Percentiles rank a stretch among this genome's conserved stretches.
These are phyloP conservation scores for Pristionchus pacificus DNA, from an alignment of 1,140 invertebrate species.

Conservation along the genomic window DNA sequence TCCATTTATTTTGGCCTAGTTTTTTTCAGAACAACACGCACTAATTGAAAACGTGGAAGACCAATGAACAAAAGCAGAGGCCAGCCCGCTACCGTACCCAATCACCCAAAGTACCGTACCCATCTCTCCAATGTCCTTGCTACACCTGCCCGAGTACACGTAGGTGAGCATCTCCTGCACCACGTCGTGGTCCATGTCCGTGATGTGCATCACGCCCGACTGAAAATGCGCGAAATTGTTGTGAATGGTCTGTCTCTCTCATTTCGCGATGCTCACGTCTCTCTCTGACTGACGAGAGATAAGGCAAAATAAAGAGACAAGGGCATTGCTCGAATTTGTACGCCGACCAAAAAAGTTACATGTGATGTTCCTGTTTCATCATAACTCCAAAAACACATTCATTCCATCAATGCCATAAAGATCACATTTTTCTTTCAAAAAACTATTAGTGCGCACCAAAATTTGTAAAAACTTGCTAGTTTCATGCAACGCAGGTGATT, in stretches of 20 bases:
- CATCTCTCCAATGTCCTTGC: constrained; percentile 46
- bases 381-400: background rate
- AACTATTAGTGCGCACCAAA: no score
- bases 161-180: constrained; percentile 54
- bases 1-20: no score
- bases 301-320: background rate
- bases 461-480: no score
- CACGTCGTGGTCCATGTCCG: constrained; percentile 51
- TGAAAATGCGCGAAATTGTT: constrained; percentile 19
- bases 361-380: background rate
- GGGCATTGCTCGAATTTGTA: constrained; percentile 6
- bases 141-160: constrained; percentile 49
- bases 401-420: constrained; percentile 3
- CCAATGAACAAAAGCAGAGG: no score
- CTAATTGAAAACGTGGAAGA: no score
- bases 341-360: background rate
- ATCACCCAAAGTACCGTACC: constrained; percentile 18
- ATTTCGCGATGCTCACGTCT: no score
- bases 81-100: no score
- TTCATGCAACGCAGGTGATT: no score
- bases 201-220: constrained; percentile 51
- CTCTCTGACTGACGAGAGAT: no score
- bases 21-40: no score
- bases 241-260: constrained; percentile 3
- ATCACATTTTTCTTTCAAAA: background rate